Evolutionary conservation across 2,113 vertebrate genomes (phyloP), one percentile per base, ranked within the genome.

Genomic region (Eulemur macaco): DNA sequence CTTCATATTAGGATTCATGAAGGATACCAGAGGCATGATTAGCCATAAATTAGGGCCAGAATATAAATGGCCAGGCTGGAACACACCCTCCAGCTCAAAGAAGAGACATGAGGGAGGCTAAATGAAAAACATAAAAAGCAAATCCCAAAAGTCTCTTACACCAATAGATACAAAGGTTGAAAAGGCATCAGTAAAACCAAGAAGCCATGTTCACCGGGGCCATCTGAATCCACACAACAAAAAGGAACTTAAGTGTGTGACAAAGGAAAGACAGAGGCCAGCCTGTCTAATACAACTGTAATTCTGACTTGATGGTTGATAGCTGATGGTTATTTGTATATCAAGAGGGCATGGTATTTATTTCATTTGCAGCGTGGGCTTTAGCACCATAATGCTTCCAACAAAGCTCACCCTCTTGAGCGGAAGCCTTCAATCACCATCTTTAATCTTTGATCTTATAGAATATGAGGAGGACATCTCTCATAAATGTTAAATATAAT

Each of bases 1-100:
- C 98, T 95, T 88, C 81, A 47, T 58, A 98, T 98, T 97, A 93
- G 69, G 89, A 98, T 98, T 83, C 97, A 88, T 77, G 81, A 91
- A 86, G 66, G 58, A 17, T 21, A 74, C 50, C 17, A 77, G 89
- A 95, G 71, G 50, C 96, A 93, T 97, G 97, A 63, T 86, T 82
- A 90, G 47, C 56, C 97, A 98, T 98, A 97, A 96, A 98, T 98
- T 82, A 96, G 86, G 86, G 80, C 80, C 34, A 25, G 80, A 73
- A 85, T 52, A 73, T 39, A 92, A 96, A 95, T 69, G 76, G 50
- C 34, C 56, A 76, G 52, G 31, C 71, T 89, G 71, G 2, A 31
- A 39, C 54, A 82, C 31, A 92, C 64, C 76, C 42, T 81, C 34
- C 21, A 90, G 12, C 80, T 87, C 69, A 89, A 73, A 91, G 83